Conservation (phyloP, 1,140 invertebrate species). For the Pseudoatta argentina region DNA sequence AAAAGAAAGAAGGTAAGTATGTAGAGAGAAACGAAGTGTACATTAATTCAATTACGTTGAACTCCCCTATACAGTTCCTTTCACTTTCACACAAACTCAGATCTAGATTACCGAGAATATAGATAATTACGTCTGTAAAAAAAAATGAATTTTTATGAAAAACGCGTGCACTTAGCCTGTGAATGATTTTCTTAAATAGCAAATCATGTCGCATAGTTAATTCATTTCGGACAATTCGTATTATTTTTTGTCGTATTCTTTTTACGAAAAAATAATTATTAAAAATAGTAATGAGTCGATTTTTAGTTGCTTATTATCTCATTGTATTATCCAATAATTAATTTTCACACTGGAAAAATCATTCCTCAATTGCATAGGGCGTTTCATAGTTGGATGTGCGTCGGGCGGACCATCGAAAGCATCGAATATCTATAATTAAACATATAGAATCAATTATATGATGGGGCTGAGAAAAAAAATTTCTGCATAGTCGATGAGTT, state of each 20-base stretch:
- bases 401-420: background rate
- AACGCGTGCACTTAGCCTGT: background rate
- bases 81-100: background rate
- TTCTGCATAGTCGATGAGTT: background rate
- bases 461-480: background rate
- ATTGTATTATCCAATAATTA: slow-evolving; percentile 15
- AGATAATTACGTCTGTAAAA: background rate
- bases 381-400: background rate
- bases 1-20: slow-evolving; percentile 23
- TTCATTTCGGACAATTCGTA: background rate
- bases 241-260: background rate
- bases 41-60: slow-evolving; percentile 1
- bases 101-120: background rate
- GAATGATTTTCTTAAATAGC: background rate
- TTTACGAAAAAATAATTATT: background rate
- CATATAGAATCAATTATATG: slow-evolving; percentile 21
- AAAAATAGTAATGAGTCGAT: background rate
- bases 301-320: background rate
- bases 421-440: slow-evolving; percentile 43
- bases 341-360: slow-evolving; percentile 10
- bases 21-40: background rate
- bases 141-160: background rate
- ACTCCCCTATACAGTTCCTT: background rate
- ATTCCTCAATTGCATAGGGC: background rate
- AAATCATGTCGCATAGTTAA: background rate